These are phyloP conservation scores for Thunnus maccoyii DNA, from an alignment of 2,113 vertebrate genomes.

Conservation along the genomic window DNA sequence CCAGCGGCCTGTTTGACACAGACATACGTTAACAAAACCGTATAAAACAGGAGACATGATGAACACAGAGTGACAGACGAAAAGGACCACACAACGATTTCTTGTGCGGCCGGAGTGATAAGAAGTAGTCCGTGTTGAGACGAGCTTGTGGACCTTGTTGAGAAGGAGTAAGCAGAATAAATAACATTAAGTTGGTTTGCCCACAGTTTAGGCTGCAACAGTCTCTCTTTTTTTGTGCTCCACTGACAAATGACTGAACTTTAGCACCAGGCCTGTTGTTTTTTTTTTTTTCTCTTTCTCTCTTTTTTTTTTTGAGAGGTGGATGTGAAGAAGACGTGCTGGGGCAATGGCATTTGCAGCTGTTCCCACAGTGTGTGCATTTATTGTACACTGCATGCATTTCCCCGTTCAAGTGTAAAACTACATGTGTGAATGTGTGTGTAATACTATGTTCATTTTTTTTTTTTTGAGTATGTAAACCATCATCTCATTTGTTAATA, in stretches of 20 bases:
- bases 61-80: slow-evolving; percentile 51
- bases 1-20: slow-evolving; percentile 54
- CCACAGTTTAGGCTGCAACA: slow-evolving; percentile 42
- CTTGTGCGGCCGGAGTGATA: slow-evolving; percentile 62
- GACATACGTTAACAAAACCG: slow-evolving; percentile 60
- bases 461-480: slow-evolving; percentile 63
- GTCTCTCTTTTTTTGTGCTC: slow-evolving; percentile 59
- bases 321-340: slow-evolving; percentile 19
- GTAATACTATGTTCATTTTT: slow-evolving; percentile 29
- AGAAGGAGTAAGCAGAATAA: slow-evolving; percentile 72
- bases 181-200: slow-evolving; percentile 69
- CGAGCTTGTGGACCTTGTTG: slow-evolving; percentile 41
- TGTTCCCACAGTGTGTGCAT: slow-evolving; percentile 30
- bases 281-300: neutral
- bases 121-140: slow-evolving; percentile 65
- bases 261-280: slow-evolving; percentile 43
- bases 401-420: slow-evolving; percentile 33
- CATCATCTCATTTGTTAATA: slow-evolving; percentile 53
- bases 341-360: neutral
- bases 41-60: slow-evolving; percentile 67
- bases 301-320: neutral
- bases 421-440: slow-evolving; percentile 3
- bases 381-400: slow-evolving; percentile 30
- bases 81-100: slow-evolving; percentile 28
- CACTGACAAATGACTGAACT: slow-evolving; percentile 24